These are phyloP conservation scores for Akabosia matsudoensis DNA, from an alignment of 1,140 invertebrate species.

Conservation along the genomic window DNA sequence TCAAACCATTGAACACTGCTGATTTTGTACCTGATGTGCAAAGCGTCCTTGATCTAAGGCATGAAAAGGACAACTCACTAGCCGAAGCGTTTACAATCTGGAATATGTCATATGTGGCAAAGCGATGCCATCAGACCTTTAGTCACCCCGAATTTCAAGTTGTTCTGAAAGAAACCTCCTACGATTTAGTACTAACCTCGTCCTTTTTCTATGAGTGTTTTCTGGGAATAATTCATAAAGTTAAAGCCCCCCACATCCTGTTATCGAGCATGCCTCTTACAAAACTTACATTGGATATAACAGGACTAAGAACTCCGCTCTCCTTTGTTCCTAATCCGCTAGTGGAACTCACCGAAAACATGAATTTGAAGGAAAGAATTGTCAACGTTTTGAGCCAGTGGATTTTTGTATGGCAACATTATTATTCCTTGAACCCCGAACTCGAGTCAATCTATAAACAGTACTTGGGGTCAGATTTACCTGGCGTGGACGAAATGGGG, in stretches of 20 bases:
- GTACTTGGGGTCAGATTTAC: constrained; percentile 53
- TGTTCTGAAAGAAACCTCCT: not conserved
- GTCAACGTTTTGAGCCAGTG: constrained; percentile 2
- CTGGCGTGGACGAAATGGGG: constrained; percentile 54
- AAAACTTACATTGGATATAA: not conserved
- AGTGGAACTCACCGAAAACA: not conserved
- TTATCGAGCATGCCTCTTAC: constrained; percentile 16
- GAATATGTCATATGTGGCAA: not conserved
- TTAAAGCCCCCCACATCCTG: constrained; percentile 30
- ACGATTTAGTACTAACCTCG: constrained; percentile 31
- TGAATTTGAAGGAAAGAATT: constrained; percentile 33
- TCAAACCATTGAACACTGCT: not conserved
- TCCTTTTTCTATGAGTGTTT: constrained; percentile 34
- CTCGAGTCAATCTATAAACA: constrained; percentile 53
- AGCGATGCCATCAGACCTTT: not conserved
- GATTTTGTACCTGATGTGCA: not conserved
- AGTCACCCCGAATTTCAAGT: constrained; percentile 20
- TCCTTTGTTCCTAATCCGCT: constrained; percentile 36
- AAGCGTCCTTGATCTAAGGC: not conserved
- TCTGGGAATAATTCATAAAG: constrained; percentile 27
- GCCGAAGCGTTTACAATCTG: not conserved
- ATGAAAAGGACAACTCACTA: not conserved
- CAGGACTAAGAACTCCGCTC: constrained; percentile 21
- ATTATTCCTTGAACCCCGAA: not conserved
- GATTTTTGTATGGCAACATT: not conserved